Conservation (phyloP, 2,113 vertebrate genomes). For the Saccopteryx bilineata region DNA sequence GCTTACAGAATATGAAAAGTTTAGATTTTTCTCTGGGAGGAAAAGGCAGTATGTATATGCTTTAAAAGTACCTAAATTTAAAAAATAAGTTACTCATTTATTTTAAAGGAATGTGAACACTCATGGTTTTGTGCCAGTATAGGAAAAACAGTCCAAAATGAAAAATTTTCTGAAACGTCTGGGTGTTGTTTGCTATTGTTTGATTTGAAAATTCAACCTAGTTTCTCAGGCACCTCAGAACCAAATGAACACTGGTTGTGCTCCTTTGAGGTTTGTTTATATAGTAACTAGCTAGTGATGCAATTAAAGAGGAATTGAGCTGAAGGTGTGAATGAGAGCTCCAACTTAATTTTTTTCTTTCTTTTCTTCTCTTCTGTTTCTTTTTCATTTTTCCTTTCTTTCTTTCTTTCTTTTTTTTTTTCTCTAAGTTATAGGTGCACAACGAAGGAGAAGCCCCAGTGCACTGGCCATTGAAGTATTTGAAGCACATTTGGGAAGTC, state of each 20-base stretch:
- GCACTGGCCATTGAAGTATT: slow-evolving; percentile 96
- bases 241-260: neutral
- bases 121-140: neutral
- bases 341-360: slow-evolving; percentile 88
- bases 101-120: neutral
- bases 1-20: neutral
- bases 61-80: slow-evolving; percentile 44
- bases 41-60: neutral
- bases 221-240: slow-evolving; percentile 33
- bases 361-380: slow-evolving; percentile 80
- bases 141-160: neutral
- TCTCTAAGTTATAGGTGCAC: slow-evolving; percentile 96
- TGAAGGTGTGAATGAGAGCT: slow-evolving; percentile 80
- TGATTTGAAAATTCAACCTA: neutral
- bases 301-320: slow-evolving; percentile 58
- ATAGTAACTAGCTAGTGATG: slow-evolving; percentile 18
- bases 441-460: slow-evolving; percentile 96
- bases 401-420: slow-evolving; percentile 82
- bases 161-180: neutral
- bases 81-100: neutral
- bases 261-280: slow-evolving; percentile 61
- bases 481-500: slow-evolving; percentile 99
- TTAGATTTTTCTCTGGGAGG: neutral
- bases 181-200: neutral
- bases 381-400: slow-evolving; percentile 74